Conservation (phyloP, 2,888 invertebrate genomes). For the Clepsis dumicolana region DNA sequence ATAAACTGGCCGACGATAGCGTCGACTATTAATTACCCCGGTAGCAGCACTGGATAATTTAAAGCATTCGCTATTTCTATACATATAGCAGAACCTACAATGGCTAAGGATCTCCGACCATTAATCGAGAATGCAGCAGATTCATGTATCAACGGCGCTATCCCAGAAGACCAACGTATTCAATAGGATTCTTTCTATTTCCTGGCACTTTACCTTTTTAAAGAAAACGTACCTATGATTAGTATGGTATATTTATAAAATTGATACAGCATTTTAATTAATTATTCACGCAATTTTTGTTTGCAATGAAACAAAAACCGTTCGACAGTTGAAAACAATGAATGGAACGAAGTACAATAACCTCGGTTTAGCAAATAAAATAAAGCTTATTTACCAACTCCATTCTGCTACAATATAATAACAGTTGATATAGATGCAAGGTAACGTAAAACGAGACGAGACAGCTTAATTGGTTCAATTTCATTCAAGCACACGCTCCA, state of each 20-base stretch:
- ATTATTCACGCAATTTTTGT: background rate
- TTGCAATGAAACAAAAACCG: background rate
- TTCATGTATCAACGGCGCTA: constrained; percentile 50
- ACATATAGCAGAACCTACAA: constrained; percentile 10
- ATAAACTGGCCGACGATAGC: constrained; percentile 4
- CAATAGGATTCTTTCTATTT: constrained; percentile 52
- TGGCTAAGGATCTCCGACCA: constrained; percentile 4
- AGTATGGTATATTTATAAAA: background rate
- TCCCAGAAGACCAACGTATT: constrained; percentile 41
- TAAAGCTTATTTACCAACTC: constrained; percentile 9
- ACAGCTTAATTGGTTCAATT: constrained; percentile 41
- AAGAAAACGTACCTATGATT: background rate
- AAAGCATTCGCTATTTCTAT: constrained; percentile 5
- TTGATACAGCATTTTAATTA: background rate
- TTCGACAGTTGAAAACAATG: background rate
- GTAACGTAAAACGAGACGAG: constrained; percentile 14
- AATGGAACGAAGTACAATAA: background rate
- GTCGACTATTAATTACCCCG: constrained; percentile 9
- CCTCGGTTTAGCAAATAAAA: constrained; percentile 28
- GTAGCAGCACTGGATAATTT: background rate
- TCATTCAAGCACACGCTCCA: constrained; percentile 22
- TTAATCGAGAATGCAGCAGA: constrained; percentile 21
- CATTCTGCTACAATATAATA: background rate
- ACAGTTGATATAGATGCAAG: background rate
- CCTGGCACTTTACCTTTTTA: constrained; percentile 47